These are phyloP conservation scores for Poecilia picta DNA, from an alignment of 2,797 vertebrate genomes.

Conservation along the genomic window DNA sequence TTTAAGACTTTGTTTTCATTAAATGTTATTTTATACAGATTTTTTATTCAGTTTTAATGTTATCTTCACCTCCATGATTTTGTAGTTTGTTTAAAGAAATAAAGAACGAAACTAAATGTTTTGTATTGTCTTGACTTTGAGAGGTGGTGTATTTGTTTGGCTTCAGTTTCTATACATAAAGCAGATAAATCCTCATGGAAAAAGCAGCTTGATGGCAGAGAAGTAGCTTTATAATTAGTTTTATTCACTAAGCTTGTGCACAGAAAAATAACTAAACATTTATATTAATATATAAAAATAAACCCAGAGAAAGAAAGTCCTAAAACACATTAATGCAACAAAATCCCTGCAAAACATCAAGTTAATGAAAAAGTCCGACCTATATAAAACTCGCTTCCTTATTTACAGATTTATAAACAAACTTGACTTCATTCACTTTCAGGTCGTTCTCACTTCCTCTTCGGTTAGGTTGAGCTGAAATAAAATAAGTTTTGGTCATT, in stretches of 20 bases:
- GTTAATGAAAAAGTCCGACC: background rate
- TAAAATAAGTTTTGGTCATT: background rate
- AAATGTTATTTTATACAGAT: background rate
- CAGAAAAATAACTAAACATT: background rate
- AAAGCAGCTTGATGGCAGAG: background rate
- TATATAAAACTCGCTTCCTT: background rate
- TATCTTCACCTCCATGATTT: background rate
- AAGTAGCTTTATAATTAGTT: background rate
- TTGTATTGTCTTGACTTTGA: conserved; percentile 52
- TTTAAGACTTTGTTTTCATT: background rate
- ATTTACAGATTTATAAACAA: background rate
- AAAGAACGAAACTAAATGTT: conserved; percentile 34
- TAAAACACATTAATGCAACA: background rate
- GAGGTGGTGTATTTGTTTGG: background rate
- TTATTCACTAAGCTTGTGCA: background rate
- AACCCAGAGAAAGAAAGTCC: background rate
- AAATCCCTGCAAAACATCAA: background rate
- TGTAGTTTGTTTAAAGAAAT: conserved; percentile 15
- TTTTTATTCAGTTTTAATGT: background rate
- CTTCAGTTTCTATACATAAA: background rate
- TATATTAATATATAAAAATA: background rate
- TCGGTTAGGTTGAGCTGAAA: background rate
- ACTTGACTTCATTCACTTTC: background rate
- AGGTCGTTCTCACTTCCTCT: background rate
- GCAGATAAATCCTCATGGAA: conserved; percentile 15